phyloP scores from a whole-genome alignment of 2,797 vertebrate species.

The Tangara arthus region DNA sequence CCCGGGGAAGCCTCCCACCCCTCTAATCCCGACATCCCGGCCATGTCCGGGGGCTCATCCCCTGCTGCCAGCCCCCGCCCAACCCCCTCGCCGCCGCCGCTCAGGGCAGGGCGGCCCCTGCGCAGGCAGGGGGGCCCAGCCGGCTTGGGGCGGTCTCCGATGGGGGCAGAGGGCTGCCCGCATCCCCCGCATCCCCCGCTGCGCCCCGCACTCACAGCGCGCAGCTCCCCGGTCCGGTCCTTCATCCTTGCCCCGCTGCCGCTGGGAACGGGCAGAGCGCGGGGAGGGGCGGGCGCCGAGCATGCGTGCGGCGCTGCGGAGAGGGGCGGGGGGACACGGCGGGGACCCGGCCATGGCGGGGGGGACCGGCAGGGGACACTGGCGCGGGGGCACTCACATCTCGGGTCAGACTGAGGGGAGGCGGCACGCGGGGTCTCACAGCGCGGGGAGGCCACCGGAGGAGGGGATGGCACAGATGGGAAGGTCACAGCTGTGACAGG shows the following conservation, averaged over 20 bases:
- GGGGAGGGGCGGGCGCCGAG: neutral
- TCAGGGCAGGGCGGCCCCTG: neutral
- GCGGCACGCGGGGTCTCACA: neutral
- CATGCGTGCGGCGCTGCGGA: neutral
- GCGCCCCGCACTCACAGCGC: constrained; percentile 6
- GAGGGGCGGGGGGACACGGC: neutral
- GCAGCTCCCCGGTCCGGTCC: constrained; percentile 48
- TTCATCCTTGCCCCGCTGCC: constrained; percentile 10
- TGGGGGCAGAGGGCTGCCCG: neutral
- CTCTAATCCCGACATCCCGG: neutral
- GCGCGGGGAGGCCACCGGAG: neutral
- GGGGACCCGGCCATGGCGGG: neutral
- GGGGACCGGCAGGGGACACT: neutral
- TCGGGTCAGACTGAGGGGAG: neutral
- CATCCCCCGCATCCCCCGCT: too few species aligned
- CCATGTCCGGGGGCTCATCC: neutral
- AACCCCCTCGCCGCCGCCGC: neutral
- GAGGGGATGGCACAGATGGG: neutral
- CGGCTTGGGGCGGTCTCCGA: neutral
- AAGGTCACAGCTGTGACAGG: neutral
- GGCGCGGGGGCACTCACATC: fast-evolving
- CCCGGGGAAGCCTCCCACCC: too few species aligned
- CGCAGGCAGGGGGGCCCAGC: neutral
- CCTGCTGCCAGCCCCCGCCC: neutral
- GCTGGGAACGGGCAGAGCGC: neutral